Evolutionary conservation across 2,888 invertebrate species (phyloP), one percentile per base, ranked within the genome.

Genomic region (Troides oblongomaculatus): DNA sequence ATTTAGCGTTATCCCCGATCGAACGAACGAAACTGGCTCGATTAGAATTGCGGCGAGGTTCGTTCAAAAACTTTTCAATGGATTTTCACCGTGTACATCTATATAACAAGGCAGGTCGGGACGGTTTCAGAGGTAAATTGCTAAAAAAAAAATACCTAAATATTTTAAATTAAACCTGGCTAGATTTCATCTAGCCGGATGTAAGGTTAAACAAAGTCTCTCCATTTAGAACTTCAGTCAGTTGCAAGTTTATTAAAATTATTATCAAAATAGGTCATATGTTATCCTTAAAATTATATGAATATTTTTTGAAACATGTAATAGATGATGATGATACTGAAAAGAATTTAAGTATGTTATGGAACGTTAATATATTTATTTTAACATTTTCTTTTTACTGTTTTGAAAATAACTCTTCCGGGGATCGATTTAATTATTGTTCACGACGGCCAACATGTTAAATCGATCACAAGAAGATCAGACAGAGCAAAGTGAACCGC

Each of bases 401-500:
- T 46, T 46, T 62, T 25, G 21, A 30, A 17, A 46, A 57, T 8
- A 62, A 12, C 43, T 8, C 12, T 56, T 56, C n/a, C 10, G 62
- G 8, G 30, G 21, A 25, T 6, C 61, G 62, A 57, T 57, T 36
- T 25, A 62, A 6, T 21, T 5, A 36, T 18, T 43, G 23, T 39
- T 39, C 39, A 53, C 61, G 46, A 46, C 46, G 57, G 0, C 60
- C 7, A 46, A 30, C 30, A 62, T 58, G 43, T 58, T 69, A 62
- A 65, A 65, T 62, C 65, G 65, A 66, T 66, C 66, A 69, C 62
- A 62, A 59, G 60, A 66, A 62, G 65, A 65, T 65, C 43, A 58
- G 23, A 58, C 65, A 66, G 65, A 66, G 0, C 61, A 62, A 46
- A 69, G 14, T 30, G 58, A 58, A 43, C 58, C 65, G 23, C 21